A percentile compares a stretch with the other conserved stretches of the same genome.
Evolutionary conservation across 2,888 invertebrate species (phyloP).

Genomic region (Dasysyrphus tricinctus): DNA sequence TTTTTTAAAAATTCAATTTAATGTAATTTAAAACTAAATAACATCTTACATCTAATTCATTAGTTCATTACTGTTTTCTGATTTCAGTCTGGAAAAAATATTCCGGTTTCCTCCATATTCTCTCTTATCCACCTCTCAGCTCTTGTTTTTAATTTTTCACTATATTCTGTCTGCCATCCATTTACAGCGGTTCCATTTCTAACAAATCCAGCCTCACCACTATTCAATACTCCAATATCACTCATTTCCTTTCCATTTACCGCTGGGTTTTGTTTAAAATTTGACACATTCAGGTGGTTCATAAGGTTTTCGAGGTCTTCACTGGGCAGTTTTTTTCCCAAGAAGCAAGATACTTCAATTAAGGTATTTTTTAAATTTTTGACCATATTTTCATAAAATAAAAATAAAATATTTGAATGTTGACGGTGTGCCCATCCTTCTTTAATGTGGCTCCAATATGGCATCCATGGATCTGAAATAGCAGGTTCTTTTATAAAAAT

Average conservation of each 20-base stretch:
- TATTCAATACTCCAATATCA: slow-evolving; percentile 86
- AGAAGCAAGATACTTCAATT: slow-evolving; percentile 86
- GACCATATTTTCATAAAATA: slow-evolving; percentile 92
- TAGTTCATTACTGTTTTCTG: neutral
- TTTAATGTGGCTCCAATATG: slow-evolving; percentile 91
- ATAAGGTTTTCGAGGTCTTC: slow-evolving; percentile 86
- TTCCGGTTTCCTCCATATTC: slow-evolving; percentile 86
- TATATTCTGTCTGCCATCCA: slow-evolving; percentile 90
- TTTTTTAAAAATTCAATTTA: no score
- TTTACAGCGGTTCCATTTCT: slow-evolving; percentile 86
- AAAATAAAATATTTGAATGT: slow-evolving; percentile 88
- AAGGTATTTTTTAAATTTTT: slow-evolving; percentile 86
- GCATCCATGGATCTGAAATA: slow-evolving; percentile 88
- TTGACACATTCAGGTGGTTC: slow-evolving; percentile 90
- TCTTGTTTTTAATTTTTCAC: slow-evolving; percentile 86
- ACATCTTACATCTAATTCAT: no score
- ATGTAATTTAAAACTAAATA: no score
- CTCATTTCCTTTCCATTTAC: slow-evolving; percentile 89
- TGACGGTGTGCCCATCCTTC: slow-evolving; percentile 89
- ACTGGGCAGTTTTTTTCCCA: slow-evolving; percentile 85
- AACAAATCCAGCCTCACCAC: slow-evolving; percentile 87
- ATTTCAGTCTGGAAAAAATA: slow-evolving; percentile 84
- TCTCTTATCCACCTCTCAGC: slow-evolving; percentile 89
- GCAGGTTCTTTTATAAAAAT: neutral
- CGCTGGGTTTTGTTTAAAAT: slow-evolving; percentile 91